Evolutionary conservation across 2,113 vertebrate species (phyloP), one percentile per base, ranked within the genome.

Genomic region (Pseudolaguvia tuberculata): DNA sequence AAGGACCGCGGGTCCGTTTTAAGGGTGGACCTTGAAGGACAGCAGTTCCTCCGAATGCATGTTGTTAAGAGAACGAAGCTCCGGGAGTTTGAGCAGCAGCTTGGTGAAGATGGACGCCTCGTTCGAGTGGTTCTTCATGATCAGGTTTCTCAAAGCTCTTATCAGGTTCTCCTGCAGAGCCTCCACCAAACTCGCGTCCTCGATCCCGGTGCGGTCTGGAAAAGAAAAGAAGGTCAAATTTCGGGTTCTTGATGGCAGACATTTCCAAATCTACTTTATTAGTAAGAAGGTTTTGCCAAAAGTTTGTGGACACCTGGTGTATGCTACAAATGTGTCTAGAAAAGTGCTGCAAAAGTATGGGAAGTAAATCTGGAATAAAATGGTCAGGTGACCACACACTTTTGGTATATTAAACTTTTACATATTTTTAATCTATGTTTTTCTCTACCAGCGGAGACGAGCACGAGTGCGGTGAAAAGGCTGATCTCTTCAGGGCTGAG

Each of bases 11-110:
- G 56, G 73, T 79, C 81, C 81, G 74, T 86, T 93, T 67, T 89
- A 99, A 0, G 95, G 93, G 82, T 98, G 95, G 85, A 99, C 95
- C 90, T 94, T 96, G 85, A 99, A 99, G 81, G 96, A 94, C 84
- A 99, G 88, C 82, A 99, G 94, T 84, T 97, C 95, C 89, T 98
- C 95, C 42, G 95, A 99, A 91, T 99, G 97, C 95, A 97, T 92
- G 91, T 97, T 98, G 88, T 98, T 99, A 88, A 99, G 94, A 57
- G 96, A 97, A 42, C 96, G 95, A 86, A 99, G 92, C 85, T 99
- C 96, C 0, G 97, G 94, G 63, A 99, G 91, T 83, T 98, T 98
- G 78, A 99, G 90, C 77, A 99, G 93, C 75, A 98, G 93, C 86
- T 97, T 98, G 89, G 97, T 98, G 92, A 99, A 97, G 82, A 94